Conservation (phyloP, 2,888 invertebrate species). For the Leucozona laternaria region DNA sequence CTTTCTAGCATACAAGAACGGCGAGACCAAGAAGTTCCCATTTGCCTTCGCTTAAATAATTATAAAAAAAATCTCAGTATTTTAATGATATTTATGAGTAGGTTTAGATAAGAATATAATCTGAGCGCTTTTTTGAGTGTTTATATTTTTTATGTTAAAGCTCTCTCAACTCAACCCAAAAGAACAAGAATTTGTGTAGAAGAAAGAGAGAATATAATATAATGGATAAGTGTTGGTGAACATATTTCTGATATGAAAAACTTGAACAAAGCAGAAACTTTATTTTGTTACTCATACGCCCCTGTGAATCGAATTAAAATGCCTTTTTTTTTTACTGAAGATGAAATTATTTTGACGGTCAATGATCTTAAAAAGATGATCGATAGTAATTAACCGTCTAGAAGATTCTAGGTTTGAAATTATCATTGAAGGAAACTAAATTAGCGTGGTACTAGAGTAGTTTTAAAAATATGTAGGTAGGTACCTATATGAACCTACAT, state of each 20-base stretch:
- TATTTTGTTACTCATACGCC: conserved; percentile 63
- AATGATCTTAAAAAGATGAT: conserved; percentile 16
- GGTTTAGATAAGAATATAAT: no score
- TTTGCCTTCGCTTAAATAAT: not conserved
- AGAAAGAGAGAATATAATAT: not conserved
- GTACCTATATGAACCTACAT: no score
- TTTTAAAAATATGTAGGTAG: no score
- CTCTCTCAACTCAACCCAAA: not conserved
- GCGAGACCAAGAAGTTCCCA: not conserved
- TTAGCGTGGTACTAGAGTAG: not conserved
- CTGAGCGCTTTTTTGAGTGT: not conserved
- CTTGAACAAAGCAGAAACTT: conserved; percentile 18
- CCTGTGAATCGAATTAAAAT: conserved; percentile 33
- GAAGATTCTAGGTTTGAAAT: not conserved
- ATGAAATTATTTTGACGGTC: conserved; percentile 9
- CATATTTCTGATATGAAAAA: not conserved
- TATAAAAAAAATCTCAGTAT: not conserved
- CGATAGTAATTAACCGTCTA: not conserved
- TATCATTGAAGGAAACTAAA: not conserved
- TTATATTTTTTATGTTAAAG: not conserved
- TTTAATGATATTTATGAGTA: not conserved
- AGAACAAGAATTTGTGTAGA: not conserved
- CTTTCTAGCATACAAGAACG: conserved; percentile 5
- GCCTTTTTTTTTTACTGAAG: not conserved
- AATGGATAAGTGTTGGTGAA: conserved; percentile 8